Base-by-base conservation (phyloP, 2,797 vertebrate species). In the Denticeps clupeoides region DNA sequence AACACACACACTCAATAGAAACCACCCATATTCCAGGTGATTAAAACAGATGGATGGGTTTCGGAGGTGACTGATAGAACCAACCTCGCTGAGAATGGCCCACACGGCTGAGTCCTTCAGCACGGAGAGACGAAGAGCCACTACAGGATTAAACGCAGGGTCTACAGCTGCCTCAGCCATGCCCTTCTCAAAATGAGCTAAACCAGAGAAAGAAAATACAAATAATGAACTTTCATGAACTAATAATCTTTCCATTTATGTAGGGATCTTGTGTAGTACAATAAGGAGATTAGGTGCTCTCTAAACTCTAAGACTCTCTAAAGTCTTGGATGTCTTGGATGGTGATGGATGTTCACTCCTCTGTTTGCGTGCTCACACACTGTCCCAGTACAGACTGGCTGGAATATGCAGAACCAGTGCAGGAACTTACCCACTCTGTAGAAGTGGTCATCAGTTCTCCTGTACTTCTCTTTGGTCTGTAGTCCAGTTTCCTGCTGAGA, bases 1-100 rank as follows among this genome's bases (percentile, higher is more conserved):
- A 23, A 44, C 2, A 49, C 7, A 25, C 25, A 24, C 24, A 25
- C 28, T 42, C 29, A 12, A 8, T 10, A 28, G n/a, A 13, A 3
- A 3, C 22, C n/a, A 12, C 23, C 7, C n/a, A 23, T 10, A 24
- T 1, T 19, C 19, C 10, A 40, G 6, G 3, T 5, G 13, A 8
- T 12, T 28, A 1, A 10, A 3, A 2, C 27, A 8, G 2, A 26
- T 7, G 26, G 7, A 23, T 33, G 19, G 9, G 26, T 27, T 7
- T 27, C 26, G 6, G 21, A 11, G 3, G 19, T 19, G 7, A 24
- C 11, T 42, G 15, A 32, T 54, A 45, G 45, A n/a, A 37, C 87
- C 83, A 68, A 97, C 95, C 83, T 99, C 95, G 66, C 95, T 96
- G 55, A 99, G 68, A 77, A 99, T 97, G 60, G 87, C 90, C 95